Base-by-base conservation (phyloP, 2,888 invertebrate genomes). In the Notocelia uddmanniana region DNA sequence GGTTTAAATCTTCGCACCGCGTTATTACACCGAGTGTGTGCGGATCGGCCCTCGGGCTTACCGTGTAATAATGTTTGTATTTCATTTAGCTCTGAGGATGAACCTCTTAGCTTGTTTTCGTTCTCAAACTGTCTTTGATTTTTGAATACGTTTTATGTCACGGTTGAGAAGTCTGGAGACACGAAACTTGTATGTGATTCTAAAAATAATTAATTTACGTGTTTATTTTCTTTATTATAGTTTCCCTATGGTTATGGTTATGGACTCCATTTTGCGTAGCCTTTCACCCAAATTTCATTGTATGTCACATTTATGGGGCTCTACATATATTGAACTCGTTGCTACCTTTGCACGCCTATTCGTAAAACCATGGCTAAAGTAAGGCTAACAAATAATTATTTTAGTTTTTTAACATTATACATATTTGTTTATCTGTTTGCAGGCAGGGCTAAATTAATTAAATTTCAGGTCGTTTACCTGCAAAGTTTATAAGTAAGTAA, bases 11-110 rank as follows among this genome's bases (percentile, higher is more conserved):
- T 84, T 77, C 76, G 74, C 67, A 70, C 63, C 60, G 60, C 73
- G 73, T 74, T 76, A 75, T 76, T 75, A 75, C 74, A 41, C 60
- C 64, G 63, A 69, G 68, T 79, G 75, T 76, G 77, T 79, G 77
- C 81, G 81, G 86, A 84, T 83, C 83, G 76, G 76, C 82, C 85
- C 83, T 80, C 82, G 64, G 81, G 87, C 83, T 87, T 87, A 86
- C 79, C 80, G 79, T 80, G 83, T 85, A 85, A 87, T 84, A 86
- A 86, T 88, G 86, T 88, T 88, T 88, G 83, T 83, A 81, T 87
- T 86, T 81, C 82, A 86, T 86, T 84, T 85, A 79, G 78, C 73
- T 72, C 77, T 70, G 75, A 57, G 62, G 72, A 72, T 72, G 68
- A 72, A 72, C 67, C 62, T 68, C 72, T 72, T 68, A 72, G 55